phyloP scores from a whole-genome alignment of 2,797 vertebrate genomes.

The Catharus ustulatus region DNA sequence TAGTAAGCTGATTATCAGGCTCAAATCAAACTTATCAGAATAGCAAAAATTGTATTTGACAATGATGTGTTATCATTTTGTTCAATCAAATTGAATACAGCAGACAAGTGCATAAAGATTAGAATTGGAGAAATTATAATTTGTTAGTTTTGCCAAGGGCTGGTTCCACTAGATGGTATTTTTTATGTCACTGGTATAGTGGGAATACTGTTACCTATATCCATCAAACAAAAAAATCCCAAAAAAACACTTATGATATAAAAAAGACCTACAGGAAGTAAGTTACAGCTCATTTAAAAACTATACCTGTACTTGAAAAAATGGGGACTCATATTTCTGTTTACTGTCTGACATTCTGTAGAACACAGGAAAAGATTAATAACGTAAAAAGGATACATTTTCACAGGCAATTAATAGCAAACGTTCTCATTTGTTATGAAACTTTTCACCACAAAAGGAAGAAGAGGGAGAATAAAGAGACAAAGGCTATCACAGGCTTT shows the following conservation, averaged over 20 bases:
- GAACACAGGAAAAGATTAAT: background rate
- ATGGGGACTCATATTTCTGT: background rate
- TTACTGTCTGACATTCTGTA: background rate
- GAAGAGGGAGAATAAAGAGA: background rate
- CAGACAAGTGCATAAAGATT: background rate
- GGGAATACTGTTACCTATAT: background rate
- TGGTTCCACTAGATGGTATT: background rate
- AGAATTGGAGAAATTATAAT: background rate
- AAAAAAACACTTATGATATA: background rate
- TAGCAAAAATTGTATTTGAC: background rate
- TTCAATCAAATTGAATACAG: background rate
- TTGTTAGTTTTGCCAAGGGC: background rate
- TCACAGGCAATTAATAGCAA: background rate
- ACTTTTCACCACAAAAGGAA: background rate
- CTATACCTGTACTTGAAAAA: background rate
- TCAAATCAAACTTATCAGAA: background rate
- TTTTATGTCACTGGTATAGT: background rate
- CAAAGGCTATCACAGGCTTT: fast-evolving
- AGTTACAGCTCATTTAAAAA: background rate
- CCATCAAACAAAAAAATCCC: background rate
- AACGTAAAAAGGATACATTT: background rate
- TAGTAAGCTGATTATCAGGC: background rate
- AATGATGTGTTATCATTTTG: background rate
- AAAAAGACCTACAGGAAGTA: background rate
- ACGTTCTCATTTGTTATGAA: background rate